Base-by-base conservation (phyloP, 2,797 vertebrate genomes). In the Furcifer pardalis region DNA sequence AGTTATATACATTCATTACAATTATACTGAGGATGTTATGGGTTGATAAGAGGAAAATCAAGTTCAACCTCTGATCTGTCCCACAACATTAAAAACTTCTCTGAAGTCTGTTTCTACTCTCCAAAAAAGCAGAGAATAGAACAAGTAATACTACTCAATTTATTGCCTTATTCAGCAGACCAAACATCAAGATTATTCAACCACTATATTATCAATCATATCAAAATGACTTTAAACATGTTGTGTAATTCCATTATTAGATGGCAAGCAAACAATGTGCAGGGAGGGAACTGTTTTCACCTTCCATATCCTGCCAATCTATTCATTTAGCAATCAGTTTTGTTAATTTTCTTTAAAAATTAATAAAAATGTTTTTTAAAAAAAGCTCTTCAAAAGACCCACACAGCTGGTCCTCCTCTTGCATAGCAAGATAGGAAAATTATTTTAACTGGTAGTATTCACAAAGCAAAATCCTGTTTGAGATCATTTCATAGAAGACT, bases 161-260 rank as follows among this genome's bases (percentile, higher is more conserved):
- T 77, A 46, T 72, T 82, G 27, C 49, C 40, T 79, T 78, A 81
- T 68, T 91, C 75, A 82, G 49, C 5, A 32, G 25, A 56, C 13
- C 46, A 42, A 76, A 81, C 12, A 15, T 89, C 78, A 30, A 8
- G 78, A 60, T 87, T 49, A 69, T 12, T 86, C 56, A 87, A 17
- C 56, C 46, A 37, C 79, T 76, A 81, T 30, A 37, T 78, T 82
- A 92, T 85, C 25, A 7, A 91, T 77, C 40, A 63, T 23, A 78
- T 37, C 30, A 62, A 0, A 0, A 23, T 66, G 86, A 27, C 42
- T 87, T 84, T 42, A 93, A 56, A 81, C 52, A 87, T 17, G 76
- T 1, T 56, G 17, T 76, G 30, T 63, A 60, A 88, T 86, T 32
- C 46, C 2, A 86, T 37, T 81, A 79, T 81, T 46, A 5, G 84